Evolutionary conservation across 2,888 invertebrate genomes (phyloP).

Genomic region (Meta bourneti): DNA sequence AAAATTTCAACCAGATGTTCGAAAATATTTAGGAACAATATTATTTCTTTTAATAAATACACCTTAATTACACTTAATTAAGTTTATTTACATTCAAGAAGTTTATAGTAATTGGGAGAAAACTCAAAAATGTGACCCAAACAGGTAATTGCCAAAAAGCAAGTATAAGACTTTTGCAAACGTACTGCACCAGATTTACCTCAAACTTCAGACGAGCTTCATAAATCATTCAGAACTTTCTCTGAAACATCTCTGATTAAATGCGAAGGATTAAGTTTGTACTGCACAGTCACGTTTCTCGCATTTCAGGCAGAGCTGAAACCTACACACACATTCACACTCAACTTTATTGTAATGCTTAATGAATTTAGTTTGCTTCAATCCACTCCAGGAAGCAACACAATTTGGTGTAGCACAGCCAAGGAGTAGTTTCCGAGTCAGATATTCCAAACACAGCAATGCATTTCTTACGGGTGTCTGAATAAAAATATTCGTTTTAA

Average conservation of each 20-base stretch:
- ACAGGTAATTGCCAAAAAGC: background rate
- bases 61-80: too few relatives aligned
- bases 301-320: background rate
- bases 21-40: too few relatives aligned
- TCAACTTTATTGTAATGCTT: slow-evolving; percentile 22
- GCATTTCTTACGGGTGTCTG: background rate
- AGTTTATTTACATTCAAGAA: too few relatives aligned
- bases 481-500: background rate
- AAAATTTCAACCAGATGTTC: too few relatives aligned
- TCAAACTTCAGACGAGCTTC: background rate
- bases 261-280: slow-evolving; percentile 20
- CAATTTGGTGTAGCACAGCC: background rate
- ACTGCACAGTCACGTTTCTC: slow-evolving; percentile 30
- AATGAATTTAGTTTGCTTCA: slow-evolving; percentile 23
- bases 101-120: background rate
- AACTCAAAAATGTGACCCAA: background rate
- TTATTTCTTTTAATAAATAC: too few relatives aligned
- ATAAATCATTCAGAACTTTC: slow-evolving; percentile 47
- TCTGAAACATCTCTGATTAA: slow-evolving; percentile 33
- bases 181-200: slow-evolving; percentile 16
- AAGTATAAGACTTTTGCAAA: background rate
- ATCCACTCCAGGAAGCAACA: background rate
- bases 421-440: background rate
- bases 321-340: slow-evolving; percentile 12
- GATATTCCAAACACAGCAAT: background rate